Evolutionary conservation across 2,797 vertebrate species (phyloP), one percentile per base, ranked within the genome.

Genomic region (Hypotaenidia philippensis): DNA sequence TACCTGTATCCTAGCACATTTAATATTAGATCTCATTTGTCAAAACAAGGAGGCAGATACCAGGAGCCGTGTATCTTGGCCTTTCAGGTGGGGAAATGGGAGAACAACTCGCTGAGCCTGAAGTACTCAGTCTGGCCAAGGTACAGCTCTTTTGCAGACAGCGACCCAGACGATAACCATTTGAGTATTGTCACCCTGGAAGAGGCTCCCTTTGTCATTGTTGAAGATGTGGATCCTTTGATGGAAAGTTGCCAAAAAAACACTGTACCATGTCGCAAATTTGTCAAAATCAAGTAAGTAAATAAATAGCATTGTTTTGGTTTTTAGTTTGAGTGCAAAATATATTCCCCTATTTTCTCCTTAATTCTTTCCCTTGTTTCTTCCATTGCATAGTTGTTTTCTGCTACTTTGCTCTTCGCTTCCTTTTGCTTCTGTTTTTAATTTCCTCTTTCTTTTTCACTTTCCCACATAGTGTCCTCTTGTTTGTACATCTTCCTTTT

Each of bases 101-200:
- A 99, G 96, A 99, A 99, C 96, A 98, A 98, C 95, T 99, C 98
- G 10, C 97, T 99, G 97, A 99, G 98, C 60, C 98, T 99, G 21
- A 99, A 99, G 95, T 99, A 99, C 32, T 99, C 99, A 0, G 99
- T 99, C 95, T 99, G 99, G 99, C 99, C 99, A 0, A 97, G 99
- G 69, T 99, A 99, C 97, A 99, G 99, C 97, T 99, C 99, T 20
- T 99, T 99, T 1, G 98, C 98, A 0, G 99, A 99, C 83, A 98
- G 98, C 0, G 99, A 99, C 93, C 98, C 99, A 0, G 99, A 99
- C 0, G 99, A 99, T 97, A 99, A 99, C 97, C 99, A 99, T 83
- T 97, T 99, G 97, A 99, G 98, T 97, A 99, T 99, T 10, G 99
- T 99, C 95, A 99, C 99, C n/a, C 96, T 99, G 83, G 99, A 99